Evolutionary conservation across 1,140 invertebrate species (phyloP).

Genomic region (Apis dorsata): DNA sequence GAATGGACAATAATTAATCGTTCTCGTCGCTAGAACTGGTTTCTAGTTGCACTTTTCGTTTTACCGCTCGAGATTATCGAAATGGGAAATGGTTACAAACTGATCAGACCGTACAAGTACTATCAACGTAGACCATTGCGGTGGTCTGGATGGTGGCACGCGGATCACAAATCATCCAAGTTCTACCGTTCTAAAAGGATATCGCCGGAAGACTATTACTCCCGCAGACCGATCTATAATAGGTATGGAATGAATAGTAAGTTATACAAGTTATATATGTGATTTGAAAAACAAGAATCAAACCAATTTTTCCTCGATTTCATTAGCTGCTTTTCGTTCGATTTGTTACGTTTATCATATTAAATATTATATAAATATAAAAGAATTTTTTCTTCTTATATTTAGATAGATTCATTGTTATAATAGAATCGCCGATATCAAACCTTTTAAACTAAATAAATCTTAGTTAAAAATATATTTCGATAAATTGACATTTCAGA

Average conservation of each 20-base stretch:
- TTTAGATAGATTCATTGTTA: too few species aligned
- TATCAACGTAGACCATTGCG: slow-evolving; percentile 52
- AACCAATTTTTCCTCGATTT: not conserved
- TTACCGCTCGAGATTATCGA: slow-evolving; percentile 51
- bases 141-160: slow-evolving; percentile 56
- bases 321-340: too few species aligned
- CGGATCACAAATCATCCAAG: slow-evolving; percentile 44
- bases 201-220: slow-evolving; percentile 42
- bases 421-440: too few species aligned
- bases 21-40: slow-evolving; percentile 38
- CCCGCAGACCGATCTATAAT: slow-evolving; percentile 28
- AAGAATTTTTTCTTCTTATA: too few species aligned
- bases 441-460: not conserved
- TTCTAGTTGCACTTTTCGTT: slow-evolving; percentile 40
- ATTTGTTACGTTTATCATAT: too few species aligned
- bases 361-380: too few species aligned
- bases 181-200: slow-evolving; percentile 36
- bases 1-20: slow-evolving; percentile 7
- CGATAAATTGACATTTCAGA: not conserved
- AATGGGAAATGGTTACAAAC: slow-evolving; percentile 53
- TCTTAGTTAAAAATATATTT: not conserved
- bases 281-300: not conserved
- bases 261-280: not conserved
- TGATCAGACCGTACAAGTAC: slow-evolving; percentile 54
- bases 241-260: slow-evolving; percentile 37